Percentiles rank a stretch among this genome's conserved stretches.
These are phyloP conservation scores for Cosmopolites sordidus DNA, from an alignment of 2,888 invertebrate genomes.

Conservation along the genomic window DNA sequence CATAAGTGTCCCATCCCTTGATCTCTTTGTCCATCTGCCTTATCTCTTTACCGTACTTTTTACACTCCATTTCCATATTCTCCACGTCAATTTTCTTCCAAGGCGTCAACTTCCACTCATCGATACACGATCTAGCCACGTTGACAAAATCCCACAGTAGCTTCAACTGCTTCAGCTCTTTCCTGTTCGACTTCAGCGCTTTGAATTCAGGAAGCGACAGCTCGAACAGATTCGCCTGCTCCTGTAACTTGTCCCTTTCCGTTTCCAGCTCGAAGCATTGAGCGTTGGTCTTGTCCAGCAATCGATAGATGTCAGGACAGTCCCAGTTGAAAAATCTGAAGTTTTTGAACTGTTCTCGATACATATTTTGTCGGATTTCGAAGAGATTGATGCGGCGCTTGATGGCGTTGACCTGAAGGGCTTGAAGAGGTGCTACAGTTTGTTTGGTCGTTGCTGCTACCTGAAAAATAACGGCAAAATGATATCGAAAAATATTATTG, in stretches of 20 bases:
- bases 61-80: constrained; percentile 88
- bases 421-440: constrained; percentile 81
- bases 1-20: constrained; percentile 73
- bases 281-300: constrained; percentile 64
- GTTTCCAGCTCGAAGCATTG: constrained; percentile 66
- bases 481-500: no score
- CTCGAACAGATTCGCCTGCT: constrained; percentile 80
- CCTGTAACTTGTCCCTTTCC: constrained; percentile 61
- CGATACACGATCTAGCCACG: constrained; percentile 75
- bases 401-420: constrained; percentile 82
- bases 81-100: constrained; percentile 95
- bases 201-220: constrained; percentile 80
- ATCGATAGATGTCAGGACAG: constrained; percentile 63
- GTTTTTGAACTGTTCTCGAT: constrained; percentile 68
- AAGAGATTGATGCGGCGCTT: constrained; percentile 77
- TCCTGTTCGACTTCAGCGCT: constrained; percentile 67
- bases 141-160: constrained; percentile 87
- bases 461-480: constrained; percentile 27
- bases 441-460: constrained; percentile 78
- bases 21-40: constrained; percentile 77
- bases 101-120: constrained; percentile 89
- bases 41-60: constrained; percentile 83
- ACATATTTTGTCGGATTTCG: constrained; percentile 72
- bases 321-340: constrained; percentile 56
- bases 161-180: constrained; percentile 73